phyloP scores from a whole-genome alignment of 2,888 invertebrate species.

The Ditula angustiorana region DNA sequence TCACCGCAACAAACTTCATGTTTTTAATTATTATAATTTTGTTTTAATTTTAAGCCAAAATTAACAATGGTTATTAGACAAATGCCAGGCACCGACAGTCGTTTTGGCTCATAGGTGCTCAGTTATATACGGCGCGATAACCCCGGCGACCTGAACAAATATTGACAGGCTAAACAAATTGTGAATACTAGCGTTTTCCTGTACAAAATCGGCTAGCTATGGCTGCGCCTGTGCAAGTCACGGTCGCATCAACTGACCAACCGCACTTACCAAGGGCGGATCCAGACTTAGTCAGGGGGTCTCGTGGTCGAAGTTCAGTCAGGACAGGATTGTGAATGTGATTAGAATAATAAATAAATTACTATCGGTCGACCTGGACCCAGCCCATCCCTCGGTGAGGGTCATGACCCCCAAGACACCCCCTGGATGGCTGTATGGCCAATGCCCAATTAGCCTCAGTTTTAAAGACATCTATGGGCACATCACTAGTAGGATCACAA shows the following conservation, averaged over 20 bases:
- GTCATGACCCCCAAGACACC: too few relatives aligned
- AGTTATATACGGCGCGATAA: conserved; percentile 52
- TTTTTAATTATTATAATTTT: conserved; percentile 40
- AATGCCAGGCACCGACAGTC: background rate
- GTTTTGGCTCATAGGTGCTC: background rate
- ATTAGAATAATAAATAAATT: too few relatives aligned
- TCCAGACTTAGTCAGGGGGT: too few relatives aligned
- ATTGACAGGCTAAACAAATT: conserved; percentile 49
- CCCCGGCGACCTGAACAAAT: conserved; percentile 51
- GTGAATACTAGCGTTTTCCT: conserved; percentile 53
- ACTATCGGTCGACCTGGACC: too few relatives aligned
- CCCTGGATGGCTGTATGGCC: too few relatives aligned
- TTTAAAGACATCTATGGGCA: too few relatives aligned
- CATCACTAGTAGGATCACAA: too few relatives aligned
- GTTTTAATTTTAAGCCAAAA: background rate
- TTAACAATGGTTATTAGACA: background rate
- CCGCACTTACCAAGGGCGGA: too few relatives aligned
- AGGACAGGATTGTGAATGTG: too few relatives aligned
- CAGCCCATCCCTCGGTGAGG: too few relatives aligned
- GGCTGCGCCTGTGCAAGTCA: background rate
- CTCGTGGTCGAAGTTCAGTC: too few relatives aligned
- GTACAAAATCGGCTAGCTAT: conserved; percentile 50
- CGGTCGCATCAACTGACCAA: background rate
- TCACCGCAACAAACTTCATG: conserved; percentile 60
- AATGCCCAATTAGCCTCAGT: too few relatives aligned